Base-by-base conservation (phyloP, 1,140 invertebrate species). In the Amyelois transitella region DNA sequence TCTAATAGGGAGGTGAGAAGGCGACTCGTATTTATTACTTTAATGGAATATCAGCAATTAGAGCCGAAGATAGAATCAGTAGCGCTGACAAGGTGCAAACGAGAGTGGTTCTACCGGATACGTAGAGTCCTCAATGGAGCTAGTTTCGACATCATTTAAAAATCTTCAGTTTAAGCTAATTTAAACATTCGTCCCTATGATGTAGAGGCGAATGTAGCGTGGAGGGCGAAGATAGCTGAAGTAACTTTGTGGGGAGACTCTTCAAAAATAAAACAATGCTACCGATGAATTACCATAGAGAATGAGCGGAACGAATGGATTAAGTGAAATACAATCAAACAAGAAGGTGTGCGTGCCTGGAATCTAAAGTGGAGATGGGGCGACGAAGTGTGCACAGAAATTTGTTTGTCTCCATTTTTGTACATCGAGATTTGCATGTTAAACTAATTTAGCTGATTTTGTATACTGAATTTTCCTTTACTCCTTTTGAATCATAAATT, bases 41-140 rank as follows among this genome's bases (percentile, higher is more conserved):
- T 82, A 83, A 85, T 81, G 81, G 76, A 86, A 83, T 87, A 87
- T 85, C 75, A 87, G 74, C 81, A 85, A 85, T 85, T 84, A 87
- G 73, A 68, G 60, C 54, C 58, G 50, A 56, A 77, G 78, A 83
- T 81, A 81, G 73, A 77, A 87, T 87, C 84, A 67, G 78, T 74
- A 70, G 78, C 71, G 80, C 81, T 84, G 84, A 84, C 81, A 85
- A 84, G 80, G 81, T 85, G 84, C 79, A 85, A 87, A 87, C 81
- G 78, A 85, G 81, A 83, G 72, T 78, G 75, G 63, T 58, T 60
- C 59, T 59, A 75, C 81, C 81, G 81, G 83, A 83, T 79, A 72
- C 72, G 72, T 73, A 66, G 66, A 58, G 53, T 51, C 64, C 38
- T 38, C 57, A 51, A 51, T 50, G 47, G 56, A 56, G 59, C 56